A percentile compares a stretch with the other conserved stretches of the same genome.
Conservation (phyloP, 92 coral and sea anemone genomes). For the Virgularia gustaviana region DNA sequence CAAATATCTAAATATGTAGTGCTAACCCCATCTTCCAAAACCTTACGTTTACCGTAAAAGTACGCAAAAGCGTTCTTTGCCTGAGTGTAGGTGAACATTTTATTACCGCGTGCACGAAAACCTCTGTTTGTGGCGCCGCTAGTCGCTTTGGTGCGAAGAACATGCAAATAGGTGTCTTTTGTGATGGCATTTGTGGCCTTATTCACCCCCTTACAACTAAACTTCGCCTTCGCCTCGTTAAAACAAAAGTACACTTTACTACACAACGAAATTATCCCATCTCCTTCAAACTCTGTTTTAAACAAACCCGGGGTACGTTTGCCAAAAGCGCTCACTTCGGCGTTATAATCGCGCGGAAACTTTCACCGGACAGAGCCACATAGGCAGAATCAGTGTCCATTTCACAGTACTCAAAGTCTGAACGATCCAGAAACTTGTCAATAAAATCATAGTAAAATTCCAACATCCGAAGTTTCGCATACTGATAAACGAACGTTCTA, state of each 20-base stretch:
- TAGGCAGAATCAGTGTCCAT: too few relatives aligned
- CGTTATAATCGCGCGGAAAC: background rate
- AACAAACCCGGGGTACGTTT: too few relatives aligned
- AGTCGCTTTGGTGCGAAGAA: background rate
- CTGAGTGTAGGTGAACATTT: background rate
- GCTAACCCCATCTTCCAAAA: background rate
- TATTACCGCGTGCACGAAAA: background rate
- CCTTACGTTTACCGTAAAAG: background rate
- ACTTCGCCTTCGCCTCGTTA: background rate
- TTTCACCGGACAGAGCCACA: background rate
- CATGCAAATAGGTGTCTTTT: too few relatives aligned
- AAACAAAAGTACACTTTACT: background rate
- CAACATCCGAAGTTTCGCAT: too few relatives aligned
- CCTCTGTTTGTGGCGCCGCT: background rate
- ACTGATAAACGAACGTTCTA: constrained; percentile 1
- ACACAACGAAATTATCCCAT: background rate
- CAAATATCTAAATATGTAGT: too few relatives aligned
- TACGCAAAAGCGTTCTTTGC: background rate
- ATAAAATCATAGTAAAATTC: too few relatives aligned
- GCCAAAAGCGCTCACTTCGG: background rate
- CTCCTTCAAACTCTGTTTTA: too few relatives aligned
- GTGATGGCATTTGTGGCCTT: too few relatives aligned
- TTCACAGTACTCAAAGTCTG: background rate
- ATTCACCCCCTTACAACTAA: too few relatives aligned
- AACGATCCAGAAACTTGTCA: background rate